Evolutionary conservation across 2,888 invertebrate species (phyloP).

Genomic region (Onchidella celtica): DNA sequence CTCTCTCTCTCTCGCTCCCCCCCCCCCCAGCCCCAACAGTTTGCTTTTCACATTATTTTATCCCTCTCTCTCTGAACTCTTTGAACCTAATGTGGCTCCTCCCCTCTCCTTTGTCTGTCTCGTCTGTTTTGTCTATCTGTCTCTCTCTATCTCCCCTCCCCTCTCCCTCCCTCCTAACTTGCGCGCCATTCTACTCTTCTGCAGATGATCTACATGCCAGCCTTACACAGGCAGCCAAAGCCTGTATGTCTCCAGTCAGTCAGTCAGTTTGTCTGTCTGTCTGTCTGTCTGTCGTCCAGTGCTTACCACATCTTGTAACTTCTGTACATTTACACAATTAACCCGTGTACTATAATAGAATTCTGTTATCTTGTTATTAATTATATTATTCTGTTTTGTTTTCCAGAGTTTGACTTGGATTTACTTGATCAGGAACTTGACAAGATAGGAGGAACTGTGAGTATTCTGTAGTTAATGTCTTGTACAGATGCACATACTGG

Average conservation of each 20-base stretch:
- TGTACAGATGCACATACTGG: no score
- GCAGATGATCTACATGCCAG: neutral
- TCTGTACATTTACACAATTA: no score
- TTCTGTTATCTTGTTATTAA: no score
- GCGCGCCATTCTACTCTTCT: neutral
- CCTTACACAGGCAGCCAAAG: no score
- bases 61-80: neutral
- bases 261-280: neutral
- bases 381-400: no score
- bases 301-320: neutral
- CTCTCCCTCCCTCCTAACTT: neutral
- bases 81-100: no score
- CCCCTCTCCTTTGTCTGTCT: neutral
- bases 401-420: slow-evolving; percentile 48
- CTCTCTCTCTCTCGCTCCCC: neutral
- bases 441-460: slow-evolving; percentile 44
- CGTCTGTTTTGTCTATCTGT: neutral
- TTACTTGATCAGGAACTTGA: slow-evolving; percentile 47
- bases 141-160: neutral
- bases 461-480: no score
- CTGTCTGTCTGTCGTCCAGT: slow-evolving; percentile 15
- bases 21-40: no score
- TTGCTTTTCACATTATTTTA: neutral
- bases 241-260: neutral
- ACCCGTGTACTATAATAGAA: no score